Conservation (phyloP, 1,140 invertebrate species). For the Carposina sasakii region DNA sequence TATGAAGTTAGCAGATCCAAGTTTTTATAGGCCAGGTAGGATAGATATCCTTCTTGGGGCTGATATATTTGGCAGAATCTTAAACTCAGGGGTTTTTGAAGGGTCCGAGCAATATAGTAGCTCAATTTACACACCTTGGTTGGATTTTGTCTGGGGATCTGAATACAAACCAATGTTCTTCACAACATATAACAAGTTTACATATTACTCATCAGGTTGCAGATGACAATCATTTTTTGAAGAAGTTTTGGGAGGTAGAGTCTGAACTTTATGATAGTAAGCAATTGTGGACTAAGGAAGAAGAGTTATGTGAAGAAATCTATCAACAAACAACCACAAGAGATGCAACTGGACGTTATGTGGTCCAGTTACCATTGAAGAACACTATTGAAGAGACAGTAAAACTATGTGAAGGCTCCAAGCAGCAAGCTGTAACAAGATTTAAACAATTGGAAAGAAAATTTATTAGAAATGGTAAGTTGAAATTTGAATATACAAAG, state of each 20-base stretch:
- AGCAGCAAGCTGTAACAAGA: slow-evolving; percentile 26
- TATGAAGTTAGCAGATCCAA: slow-evolving; percentile 18
- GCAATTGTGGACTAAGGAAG: too few relatives aligned
- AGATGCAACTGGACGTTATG: slow-evolving; percentile 39
- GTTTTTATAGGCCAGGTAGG: slow-evolving; percentile 3
- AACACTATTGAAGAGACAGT: slow-evolving; percentile 40
- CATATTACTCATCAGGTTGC: slow-evolving; percentile 21
- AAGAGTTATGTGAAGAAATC: too few relatives aligned
- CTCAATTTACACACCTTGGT: slow-evolving; percentile 13
- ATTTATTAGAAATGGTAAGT: too few relatives aligned
- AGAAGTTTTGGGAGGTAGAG: slow-evolving; percentile 12
- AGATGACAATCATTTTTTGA: neutral
- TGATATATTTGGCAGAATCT: slow-evolving; percentile 12
- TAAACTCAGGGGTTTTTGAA: slow-evolving; percentile 5
- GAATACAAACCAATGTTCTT: neutral
- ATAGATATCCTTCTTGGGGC: slow-evolving; percentile 19
- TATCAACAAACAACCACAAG: too few relatives aligned
- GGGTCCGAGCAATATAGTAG: neutral
- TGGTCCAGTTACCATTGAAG: slow-evolving; percentile 35
- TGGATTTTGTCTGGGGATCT: slow-evolving; percentile 16
- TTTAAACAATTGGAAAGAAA: too few relatives aligned
- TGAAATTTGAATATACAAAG: too few relatives aligned
- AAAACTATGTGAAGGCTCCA: slow-evolving; percentile 40
- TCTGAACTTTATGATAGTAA: too few relatives aligned
- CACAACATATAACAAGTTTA: neutral